Conservation (phyloP, 2,113 vertebrate genomes). For the Hucho hucho region DNA sequence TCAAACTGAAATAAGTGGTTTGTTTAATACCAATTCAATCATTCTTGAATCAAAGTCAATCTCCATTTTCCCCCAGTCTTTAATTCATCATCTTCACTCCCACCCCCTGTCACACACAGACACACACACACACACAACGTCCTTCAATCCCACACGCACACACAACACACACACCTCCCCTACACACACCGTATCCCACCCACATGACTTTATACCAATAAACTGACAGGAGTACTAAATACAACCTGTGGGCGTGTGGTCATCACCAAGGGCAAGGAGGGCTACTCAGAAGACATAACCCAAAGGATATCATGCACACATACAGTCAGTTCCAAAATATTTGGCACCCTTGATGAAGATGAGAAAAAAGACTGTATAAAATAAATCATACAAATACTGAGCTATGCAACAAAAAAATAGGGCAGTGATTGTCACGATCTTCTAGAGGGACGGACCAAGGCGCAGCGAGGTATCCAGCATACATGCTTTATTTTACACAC, state of each 20-base stretch:
- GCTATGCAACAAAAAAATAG: too few species aligned
- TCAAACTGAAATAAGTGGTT: too few species aligned
- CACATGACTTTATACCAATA: neutral
- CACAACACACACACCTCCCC: neutral
- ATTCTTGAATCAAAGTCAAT: neutral
- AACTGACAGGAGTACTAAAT: constrained; percentile 31
- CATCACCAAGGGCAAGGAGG: constrained; percentile 8
- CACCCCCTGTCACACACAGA: neutral
- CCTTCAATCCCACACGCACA: neutral
- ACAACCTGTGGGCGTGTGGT: constrained; percentile 6
- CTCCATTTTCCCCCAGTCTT: neutral
- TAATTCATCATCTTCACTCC: neutral
- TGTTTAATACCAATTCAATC: neutral
- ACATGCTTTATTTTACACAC: too few species aligned
- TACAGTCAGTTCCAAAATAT: too few species aligned
- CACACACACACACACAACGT: neutral
- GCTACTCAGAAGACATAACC: too few species aligned
- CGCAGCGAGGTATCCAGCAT: too few species aligned
- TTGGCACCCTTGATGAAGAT: too few species aligned
- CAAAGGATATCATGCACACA: too few species aligned
- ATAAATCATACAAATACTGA: too few species aligned
- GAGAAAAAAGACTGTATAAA: too few species aligned
- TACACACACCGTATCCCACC: neutral
- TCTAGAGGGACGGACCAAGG: too few species aligned
- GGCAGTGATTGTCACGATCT: too few species aligned